phyloP scores from a whole-genome alignment of 2,113 vertebrate genomes.

The Ibidorhyncha struthersii region DNA sequence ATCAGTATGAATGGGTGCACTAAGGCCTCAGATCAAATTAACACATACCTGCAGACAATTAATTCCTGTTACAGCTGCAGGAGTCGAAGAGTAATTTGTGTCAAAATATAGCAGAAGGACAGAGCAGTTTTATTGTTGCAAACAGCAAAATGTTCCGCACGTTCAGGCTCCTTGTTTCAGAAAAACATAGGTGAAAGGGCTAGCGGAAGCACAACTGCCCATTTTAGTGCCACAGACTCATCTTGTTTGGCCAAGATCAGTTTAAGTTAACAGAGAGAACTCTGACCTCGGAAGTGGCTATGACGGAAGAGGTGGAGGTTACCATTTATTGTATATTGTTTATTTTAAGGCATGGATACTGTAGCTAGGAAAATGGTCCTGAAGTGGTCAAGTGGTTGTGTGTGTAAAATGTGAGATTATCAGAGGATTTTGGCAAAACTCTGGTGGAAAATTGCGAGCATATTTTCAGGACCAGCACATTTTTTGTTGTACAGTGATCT shows the following conservation, averaged over 20 bases:
- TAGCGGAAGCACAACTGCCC: neutral
- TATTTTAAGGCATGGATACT: neutral
- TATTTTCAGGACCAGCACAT: neutral
- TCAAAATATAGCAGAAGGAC: neutral
- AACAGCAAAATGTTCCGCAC: neutral
- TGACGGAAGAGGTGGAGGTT: neutral
- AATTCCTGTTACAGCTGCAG: conserved; percentile 13
- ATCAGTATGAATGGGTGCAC: neutral
- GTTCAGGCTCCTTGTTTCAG: neutral
- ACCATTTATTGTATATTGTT: neutral
- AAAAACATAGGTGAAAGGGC: neutral
- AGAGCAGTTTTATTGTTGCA: neutral
- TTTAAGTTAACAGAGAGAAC: neutral
- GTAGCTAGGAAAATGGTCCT: neutral
- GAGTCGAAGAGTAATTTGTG: neutral
- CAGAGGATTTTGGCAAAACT: neutral
- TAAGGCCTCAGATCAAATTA: neutral
- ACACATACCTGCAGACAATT: neutral
- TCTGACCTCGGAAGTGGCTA: neutral
- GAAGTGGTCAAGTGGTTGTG: neutral
- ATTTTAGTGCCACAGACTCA: neutral
- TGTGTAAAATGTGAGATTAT: neutral
- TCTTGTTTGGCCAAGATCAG: neutral
- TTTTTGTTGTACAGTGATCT: neutral
- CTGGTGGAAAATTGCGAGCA: rapidly evolving